phyloP scores from a whole-genome alignment of 2,888 invertebrate genomes.

The Thysanoteuthis rhombus region DNA sequence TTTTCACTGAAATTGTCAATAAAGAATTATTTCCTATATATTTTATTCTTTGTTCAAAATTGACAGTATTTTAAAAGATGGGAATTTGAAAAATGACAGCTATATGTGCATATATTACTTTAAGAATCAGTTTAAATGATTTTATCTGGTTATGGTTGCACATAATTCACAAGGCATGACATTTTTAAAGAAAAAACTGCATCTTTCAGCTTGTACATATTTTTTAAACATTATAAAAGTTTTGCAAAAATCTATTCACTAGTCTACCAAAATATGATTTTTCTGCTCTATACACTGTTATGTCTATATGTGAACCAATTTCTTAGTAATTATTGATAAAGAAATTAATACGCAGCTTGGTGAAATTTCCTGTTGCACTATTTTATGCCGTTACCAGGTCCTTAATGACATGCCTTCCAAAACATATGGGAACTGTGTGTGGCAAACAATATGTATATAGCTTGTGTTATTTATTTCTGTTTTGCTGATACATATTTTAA shows the following conservation, averaged over 20 bases:
- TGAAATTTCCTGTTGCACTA: not conserved
- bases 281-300: not conserved
- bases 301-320: not conserved
- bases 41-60: not conserved
- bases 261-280: not conserved
- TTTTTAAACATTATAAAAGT: not conserved
- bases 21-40: not conserved
- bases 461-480: not conserved
- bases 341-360: not conserved
- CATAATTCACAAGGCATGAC: not conserved
- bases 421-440: not conserved
- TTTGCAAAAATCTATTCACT: not conserved
- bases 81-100: not conserved
- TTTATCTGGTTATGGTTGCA: not conserved
- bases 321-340: not conserved
- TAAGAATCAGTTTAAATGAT: not conserved
- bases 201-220: slow-evolving; percentile 12
- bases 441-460: not conserved
- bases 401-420: not conserved
- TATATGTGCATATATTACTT: not conserved
- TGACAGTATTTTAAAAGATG: not conserved
- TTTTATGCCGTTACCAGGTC: not conserved
- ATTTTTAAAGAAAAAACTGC: not conserved
- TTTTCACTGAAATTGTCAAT: not conserved
- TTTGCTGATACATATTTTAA: not conserved